phyloP scores from a whole-genome alignment of 2,888 invertebrate species.

The Chloroclysta siterata region DNA sequence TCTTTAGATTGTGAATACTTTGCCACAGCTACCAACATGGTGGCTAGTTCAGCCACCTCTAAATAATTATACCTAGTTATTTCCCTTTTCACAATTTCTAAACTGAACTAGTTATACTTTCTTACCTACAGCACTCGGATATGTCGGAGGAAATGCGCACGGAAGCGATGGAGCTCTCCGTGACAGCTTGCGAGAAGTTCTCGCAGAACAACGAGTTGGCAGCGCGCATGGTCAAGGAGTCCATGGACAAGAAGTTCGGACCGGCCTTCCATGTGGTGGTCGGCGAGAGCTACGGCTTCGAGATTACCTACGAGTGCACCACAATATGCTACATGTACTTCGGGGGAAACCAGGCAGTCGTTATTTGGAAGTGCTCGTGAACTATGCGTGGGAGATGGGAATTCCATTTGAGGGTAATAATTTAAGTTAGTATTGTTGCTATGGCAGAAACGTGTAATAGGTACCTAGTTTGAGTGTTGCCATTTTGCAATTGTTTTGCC shows the following conservation, averaged over 20 bases:
- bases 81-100: too few relatives aligned
- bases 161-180: slow-evolving; percentile 95
- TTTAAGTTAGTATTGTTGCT: slow-evolving; percentile 10
- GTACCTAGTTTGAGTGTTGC: not conserved
- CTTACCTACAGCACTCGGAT: slow-evolving; percentile 90
- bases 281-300: slow-evolving; percentile 97
- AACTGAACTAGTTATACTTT: not conserved
- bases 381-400: slow-evolving; percentile 13
- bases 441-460: not conserved
- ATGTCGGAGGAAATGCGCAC: slow-evolving; percentile 97
- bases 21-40: not conserved
- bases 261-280: slow-evolving; percentile 97
- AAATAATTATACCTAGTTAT: not conserved
- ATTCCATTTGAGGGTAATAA: slow-evolving; percentile 22
- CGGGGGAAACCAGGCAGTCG: slow-evolving; percentile 95
- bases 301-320: slow-evolving; percentile 95
- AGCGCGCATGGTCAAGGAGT: slow-evolving; percentile 97
- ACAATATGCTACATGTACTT: slow-evolving; percentile 95
- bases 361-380: slow-evolving; percentile 95
- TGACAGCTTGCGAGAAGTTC: slow-evolving; percentile 97
- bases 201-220: slow-evolving; percentile 94
- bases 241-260: slow-evolving; percentile 98
- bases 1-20: not conserved
- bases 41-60: not conserved
- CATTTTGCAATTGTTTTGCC: not conserved